Conservation (phyloP, 2,888 invertebrate genomes). For the Drosophila subquinaria region DNA sequence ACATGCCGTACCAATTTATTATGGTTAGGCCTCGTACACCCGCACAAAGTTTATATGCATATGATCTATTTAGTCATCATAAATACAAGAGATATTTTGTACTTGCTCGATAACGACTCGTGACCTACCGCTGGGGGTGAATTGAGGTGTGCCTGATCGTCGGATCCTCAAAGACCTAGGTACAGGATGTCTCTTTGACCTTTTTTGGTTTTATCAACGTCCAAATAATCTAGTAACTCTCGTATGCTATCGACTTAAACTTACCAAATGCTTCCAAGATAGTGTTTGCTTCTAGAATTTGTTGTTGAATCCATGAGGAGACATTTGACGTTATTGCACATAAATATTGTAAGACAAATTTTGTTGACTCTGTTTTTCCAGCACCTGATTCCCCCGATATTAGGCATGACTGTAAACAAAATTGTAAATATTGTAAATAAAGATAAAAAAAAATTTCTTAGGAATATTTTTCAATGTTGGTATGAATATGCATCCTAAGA, state of each 20-base stretch:
- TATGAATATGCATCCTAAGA: too few species aligned
- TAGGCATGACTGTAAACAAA: conserved; percentile 91
- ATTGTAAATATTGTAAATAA: neutral
- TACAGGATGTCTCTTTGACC: too few species aligned
- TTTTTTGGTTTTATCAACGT: neutral
- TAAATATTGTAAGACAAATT: conserved; percentile 95
- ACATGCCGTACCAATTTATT: too few species aligned
- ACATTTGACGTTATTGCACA: conserved; percentile 94
- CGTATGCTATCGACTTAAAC: conserved; percentile 53
- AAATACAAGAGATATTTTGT: too few species aligned
- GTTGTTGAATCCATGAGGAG: conserved; percentile 97
- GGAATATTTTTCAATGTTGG: too few species aligned
- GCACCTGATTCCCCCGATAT: conserved; percentile 97
- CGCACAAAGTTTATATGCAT: too few species aligned
- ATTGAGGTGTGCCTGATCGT: too few species aligned
- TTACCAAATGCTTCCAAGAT: conserved; percentile 96
- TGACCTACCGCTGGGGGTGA: too few species aligned
- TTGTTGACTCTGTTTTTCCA: conserved; percentile 97
- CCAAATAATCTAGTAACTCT: neutral
- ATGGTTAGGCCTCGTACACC: too few species aligned
- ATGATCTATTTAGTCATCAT: too few species aligned
- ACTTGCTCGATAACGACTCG: too few species aligned
- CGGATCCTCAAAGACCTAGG: too few species aligned
- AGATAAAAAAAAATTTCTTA: neutral
- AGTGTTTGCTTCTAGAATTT: conserved; percentile 96